These are phyloP conservation scores for Elysia crispata DNA, from an alignment of 2,888 invertebrate species.

Conservation along the genomic window DNA sequence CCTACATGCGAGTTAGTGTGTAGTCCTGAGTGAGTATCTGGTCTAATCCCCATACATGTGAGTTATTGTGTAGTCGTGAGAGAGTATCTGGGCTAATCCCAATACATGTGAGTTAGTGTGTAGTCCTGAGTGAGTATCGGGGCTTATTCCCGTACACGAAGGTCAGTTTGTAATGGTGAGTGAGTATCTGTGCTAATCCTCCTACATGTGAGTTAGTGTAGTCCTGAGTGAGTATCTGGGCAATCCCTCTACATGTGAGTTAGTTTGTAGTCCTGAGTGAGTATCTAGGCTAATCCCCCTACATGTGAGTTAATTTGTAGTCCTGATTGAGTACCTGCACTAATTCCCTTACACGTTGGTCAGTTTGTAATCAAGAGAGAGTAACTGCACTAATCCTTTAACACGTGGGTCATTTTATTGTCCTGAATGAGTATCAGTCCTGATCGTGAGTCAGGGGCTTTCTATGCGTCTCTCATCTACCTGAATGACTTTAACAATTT, in stretches of 20 bases:
- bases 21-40: neutral
- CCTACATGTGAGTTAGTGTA: constrained; percentile 31
- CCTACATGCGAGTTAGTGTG: constrained; percentile 32
- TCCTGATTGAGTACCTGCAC: too few relatives aligned
- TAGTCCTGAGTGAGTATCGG: too few relatives aligned
- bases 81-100: too few relatives aligned
- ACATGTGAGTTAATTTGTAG: neutral
- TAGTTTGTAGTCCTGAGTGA: neutral
- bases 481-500: too few relatives aligned
- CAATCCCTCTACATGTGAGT: constrained; percentile 46
- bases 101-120: too few relatives aligned
- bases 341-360: too few relatives aligned
- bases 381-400: too few relatives aligned
- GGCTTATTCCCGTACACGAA: constrained; percentile 51
- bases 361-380: too few relatives aligned
- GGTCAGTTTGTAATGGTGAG: neutral
- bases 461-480: too few relatives aligned
- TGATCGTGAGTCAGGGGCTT: too few relatives aligned
- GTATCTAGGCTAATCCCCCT: neutral
- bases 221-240: neutral
- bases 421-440: too few relatives aligned
- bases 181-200: neutral
- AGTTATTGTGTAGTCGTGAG: neutral
- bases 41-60: constrained; percentile 47
- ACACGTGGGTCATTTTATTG: too few relatives aligned